Conservation (phyloP, 2,113 vertebrate genomes). For the Illadopsis cleaveri region DNA sequence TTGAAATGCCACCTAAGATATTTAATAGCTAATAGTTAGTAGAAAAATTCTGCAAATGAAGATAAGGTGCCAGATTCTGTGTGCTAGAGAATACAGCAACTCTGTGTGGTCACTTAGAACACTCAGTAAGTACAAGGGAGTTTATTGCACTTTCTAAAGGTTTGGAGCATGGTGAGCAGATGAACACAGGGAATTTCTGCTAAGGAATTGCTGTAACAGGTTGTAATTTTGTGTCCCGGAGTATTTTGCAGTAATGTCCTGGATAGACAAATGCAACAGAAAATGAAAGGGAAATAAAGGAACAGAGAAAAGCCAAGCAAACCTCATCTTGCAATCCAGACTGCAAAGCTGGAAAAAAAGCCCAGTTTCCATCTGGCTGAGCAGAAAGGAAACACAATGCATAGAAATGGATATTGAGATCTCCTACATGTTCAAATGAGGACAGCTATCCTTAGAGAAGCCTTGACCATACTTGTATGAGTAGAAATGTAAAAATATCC, state of each 20-base stretch:
- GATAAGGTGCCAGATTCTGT: background rate
- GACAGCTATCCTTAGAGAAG: background rate
- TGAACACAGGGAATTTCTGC: background rate
- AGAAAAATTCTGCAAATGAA: background rate
- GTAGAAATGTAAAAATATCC: background rate
- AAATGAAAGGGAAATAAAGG: background rate
- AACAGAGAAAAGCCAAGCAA: background rate
- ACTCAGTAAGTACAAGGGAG: background rate
- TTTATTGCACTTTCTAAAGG: background rate
- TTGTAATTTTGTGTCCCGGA: background rate
- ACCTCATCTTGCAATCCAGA: background rate
- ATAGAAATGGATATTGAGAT: background rate
- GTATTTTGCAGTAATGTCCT: background rate
- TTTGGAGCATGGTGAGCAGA: background rate
- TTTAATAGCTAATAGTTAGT: background rate
- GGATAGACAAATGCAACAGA: background rate
- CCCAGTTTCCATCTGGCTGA: background rate
- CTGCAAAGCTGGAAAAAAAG: background rate
- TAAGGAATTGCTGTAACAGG: background rate
- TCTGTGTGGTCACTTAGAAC: background rate
- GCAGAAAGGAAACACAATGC: background rate
- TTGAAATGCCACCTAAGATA: background rate
- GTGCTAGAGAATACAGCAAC: background rate
- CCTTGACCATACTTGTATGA: background rate
- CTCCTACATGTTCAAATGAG: background rate